A percentile compares a stretch with the other conserved stretches of the same genome.
Conservation (phyloP, 1,140 invertebrate species). For the Trichogramma pretiosum region DNA sequence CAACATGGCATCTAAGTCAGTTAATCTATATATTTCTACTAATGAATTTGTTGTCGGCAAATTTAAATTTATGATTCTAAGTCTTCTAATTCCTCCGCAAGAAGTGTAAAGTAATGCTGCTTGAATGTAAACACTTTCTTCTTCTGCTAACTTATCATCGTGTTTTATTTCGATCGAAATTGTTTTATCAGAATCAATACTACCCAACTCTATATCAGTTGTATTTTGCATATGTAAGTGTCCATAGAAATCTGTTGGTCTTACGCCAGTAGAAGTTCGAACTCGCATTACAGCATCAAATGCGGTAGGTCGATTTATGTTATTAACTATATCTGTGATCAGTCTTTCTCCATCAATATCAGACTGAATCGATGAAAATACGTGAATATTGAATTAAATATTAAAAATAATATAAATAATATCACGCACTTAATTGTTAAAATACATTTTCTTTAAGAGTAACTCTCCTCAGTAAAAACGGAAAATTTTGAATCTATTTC, state of each 20-base stretch:
- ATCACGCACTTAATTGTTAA: no score
- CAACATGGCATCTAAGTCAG: slow-evolving; percentile 87
- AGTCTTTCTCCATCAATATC: slow-evolving; percentile 85
- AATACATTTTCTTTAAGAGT: no score
- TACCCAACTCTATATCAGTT: slow-evolving; percentile 91
- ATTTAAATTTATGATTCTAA: slow-evolving; percentile 89
- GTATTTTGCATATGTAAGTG: slow-evolving; percentile 98
- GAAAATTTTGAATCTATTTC: no score
- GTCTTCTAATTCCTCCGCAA: slow-evolving; percentile 75
- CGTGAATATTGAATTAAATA: slow-evolving; percentile 17
- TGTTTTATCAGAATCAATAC: slow-evolving; percentile 73
- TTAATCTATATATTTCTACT: slow-evolving; percentile 83
- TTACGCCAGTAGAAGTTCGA: slow-evolving; percentile 87
- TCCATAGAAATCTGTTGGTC: slow-evolving; percentile 93
- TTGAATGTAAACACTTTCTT: slow-evolving; percentile 85
- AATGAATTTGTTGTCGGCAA: slow-evolving; percentile 83
- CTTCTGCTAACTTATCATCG: slow-evolving; percentile 93
- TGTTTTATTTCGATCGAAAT: slow-evolving; percentile 95
- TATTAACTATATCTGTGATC: slow-evolving; percentile 73
- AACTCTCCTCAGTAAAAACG: no score
- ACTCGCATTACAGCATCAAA: slow-evolving; percentile 95
- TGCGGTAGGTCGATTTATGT: slow-evolving; percentile 71
- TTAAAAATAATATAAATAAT: slow-evolving; percentile 9
- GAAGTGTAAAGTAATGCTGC: slow-evolving; percentile 92
- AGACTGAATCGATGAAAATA: slow-evolving; percentile 55